Evolutionary conservation across 2,888 invertebrate species (phyloP).

Genomic region (Lutraria lutraria): DNA sequence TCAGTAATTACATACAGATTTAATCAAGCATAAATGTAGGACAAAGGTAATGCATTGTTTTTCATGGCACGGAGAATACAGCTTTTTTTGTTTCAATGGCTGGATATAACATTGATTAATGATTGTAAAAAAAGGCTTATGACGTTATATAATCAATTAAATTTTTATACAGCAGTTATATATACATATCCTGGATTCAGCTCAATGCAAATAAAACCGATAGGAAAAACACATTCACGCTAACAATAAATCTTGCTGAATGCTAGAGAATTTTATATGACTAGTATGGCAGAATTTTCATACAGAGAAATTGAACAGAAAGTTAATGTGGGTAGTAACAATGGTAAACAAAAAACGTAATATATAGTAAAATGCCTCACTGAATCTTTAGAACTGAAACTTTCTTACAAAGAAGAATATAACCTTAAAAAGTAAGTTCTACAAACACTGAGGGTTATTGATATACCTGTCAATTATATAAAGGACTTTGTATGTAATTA

Average conservation of each 20-base stretch:
- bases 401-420: not conserved
- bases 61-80: not conserved
- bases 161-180: not conserved
- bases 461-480: not conserved
- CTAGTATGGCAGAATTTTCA: not conserved
- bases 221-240: not conserved
- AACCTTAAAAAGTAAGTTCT: conserved; percentile 2
- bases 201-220: not conserved
- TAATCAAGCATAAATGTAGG: conserved; percentile 5
- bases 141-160: not conserved
- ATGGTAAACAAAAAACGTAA: not conserved
- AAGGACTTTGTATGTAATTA: not conserved
- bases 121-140: not conserved
- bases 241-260: not conserved
- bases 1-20: not conserved
- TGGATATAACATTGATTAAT: not conserved
- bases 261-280: not conserved
- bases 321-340: not conserved
- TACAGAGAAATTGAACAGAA: too few species aligned
- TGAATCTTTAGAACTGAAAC: not conserved
- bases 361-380: not conserved
- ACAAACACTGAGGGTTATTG: not conserved
- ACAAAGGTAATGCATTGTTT: conserved; percentile 1
- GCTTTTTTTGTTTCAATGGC: not conserved
- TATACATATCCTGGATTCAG: not conserved